Base-by-base conservation (phyloP, 2,888 invertebrate species). In the Troides oblongomaculatus region DNA sequence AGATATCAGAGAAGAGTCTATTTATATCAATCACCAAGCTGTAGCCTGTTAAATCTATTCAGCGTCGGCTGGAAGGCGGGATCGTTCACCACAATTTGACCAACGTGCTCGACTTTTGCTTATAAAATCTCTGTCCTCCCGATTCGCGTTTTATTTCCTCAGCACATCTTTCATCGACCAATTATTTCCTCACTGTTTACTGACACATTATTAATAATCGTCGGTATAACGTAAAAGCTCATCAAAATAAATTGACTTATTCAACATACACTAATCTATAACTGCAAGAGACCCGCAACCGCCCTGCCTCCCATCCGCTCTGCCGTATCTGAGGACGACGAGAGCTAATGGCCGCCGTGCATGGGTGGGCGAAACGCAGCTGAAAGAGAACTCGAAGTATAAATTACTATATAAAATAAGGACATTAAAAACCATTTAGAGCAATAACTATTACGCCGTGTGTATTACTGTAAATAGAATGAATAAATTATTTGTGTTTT, bases 401-500 rank as follows among this genome's bases (percentile, higher is more conserved):
- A 89, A 88, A 89, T 89, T 86, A 88, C 87, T 81, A 1, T 84
- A 84, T 87, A 87, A 89, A 89, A 90, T 88, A 86, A 88, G 88
- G 85, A 87, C 88, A 91, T 92, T 91, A 89, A 89, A 90, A 89
- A 88, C 87, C 89, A 90, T 92, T 92, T 90, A 90, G 86, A 87
- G 88, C 85, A 87, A 89, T 89, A 87, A 88, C 90, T 88, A 85
- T 89, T 86, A 84, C 84, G 46, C 46, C 14, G 46, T 46, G 46
- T 79, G 79, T 83, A 85, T 80, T 83, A 85, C 82, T 82, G 86
- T 86, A 88, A 88, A 89, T 88, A 86, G 84, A 87, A 86, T 86
- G 84, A 86, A 88, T 89, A 88, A 88, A 85, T 88, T 87, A 86
- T 82, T 82, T 80, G 84, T 88, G 90, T 89, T 90, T 90, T 83